phyloP scores from a whole-genome alignment of 1,140 invertebrate genomes.

The Harlomillsia oculata region DNA sequence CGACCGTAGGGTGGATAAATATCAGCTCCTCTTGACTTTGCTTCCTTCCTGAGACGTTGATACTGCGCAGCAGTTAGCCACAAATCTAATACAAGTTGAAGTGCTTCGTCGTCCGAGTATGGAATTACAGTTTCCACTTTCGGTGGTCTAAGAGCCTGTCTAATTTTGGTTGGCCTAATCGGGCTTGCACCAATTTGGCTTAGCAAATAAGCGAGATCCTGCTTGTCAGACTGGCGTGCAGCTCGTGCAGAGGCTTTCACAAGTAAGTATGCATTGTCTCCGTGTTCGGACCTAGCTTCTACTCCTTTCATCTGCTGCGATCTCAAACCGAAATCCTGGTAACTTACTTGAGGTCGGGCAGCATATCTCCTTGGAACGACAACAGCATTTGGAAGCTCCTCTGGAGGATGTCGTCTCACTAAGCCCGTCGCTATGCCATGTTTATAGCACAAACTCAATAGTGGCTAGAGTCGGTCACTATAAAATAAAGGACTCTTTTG shows the following conservation, averaged over 20 bases:
- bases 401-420: too few species aligned
- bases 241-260: not conserved
- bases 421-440: too few species aligned
- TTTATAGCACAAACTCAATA: too few species aligned
- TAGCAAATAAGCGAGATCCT: not conserved
- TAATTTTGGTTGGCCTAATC: not conserved
- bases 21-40: slow-evolving; percentile 8
- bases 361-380: too few species aligned
- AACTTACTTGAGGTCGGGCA: too few species aligned
- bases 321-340: too few species aligned
- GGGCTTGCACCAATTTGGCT: not conserved
- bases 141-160: not conserved
- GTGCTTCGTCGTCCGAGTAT: not conserved
- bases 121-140: not conserved
- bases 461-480: too few species aligned
- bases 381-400: too few species aligned
- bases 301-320: too few species aligned
- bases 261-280: not conserved
- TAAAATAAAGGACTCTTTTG: too few species aligned
- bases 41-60: not conserved
- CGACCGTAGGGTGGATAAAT: slow-evolving; percentile 1
- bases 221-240: not conserved
- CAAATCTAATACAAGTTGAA: not conserved
- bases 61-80: not conserved
- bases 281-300: too few species aligned